A percentile compares a stretch with the other conserved stretches of the same genome.
Evolutionary conservation across 2,113 vertebrate species (phyloP).

Genomic region (Rhinogobius similis): DNA sequence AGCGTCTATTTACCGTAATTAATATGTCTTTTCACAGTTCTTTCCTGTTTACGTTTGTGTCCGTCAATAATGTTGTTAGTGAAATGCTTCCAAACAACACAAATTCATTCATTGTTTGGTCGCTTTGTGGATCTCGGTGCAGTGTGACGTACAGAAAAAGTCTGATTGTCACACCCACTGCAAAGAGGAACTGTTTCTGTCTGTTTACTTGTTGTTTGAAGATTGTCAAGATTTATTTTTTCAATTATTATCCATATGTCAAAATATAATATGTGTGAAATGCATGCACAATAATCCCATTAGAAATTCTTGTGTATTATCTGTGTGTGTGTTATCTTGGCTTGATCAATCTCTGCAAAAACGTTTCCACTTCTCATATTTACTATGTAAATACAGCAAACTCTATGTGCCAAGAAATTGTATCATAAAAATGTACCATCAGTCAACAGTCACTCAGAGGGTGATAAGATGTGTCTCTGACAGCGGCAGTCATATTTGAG

Average conservation of each 20-base stretch:
- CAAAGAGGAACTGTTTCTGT: background rate
- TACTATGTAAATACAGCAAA: background rate
- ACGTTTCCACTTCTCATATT: no score
- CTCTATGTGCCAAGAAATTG: background rate
- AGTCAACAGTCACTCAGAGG: background rate
- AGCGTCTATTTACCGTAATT: background rate
- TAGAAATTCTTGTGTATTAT: background rate
- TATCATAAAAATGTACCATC: background rate
- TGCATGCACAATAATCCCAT: background rate
- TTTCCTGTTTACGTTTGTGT: constrained; percentile 40
- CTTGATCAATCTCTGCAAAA: background rate
- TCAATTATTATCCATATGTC: background rate
- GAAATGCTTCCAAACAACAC: background rate
- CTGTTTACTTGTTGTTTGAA: background rate
- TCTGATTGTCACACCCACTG: background rate
- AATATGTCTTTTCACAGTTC: constrained; percentile 38
- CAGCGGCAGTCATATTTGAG: background rate
- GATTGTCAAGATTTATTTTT: background rate
- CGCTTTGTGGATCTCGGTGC: background rate
- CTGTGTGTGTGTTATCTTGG: background rate
- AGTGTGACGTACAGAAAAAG: constrained; percentile 2
- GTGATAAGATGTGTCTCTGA: background rate
- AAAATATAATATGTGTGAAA: background rate
- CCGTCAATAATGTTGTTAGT: constrained; percentile 3
- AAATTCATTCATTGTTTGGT: constrained; percentile 1